Evolutionary conservation across 1,140 invertebrate genomes (phyloP).

Genomic region (Elymnias hypermnestra): DNA sequence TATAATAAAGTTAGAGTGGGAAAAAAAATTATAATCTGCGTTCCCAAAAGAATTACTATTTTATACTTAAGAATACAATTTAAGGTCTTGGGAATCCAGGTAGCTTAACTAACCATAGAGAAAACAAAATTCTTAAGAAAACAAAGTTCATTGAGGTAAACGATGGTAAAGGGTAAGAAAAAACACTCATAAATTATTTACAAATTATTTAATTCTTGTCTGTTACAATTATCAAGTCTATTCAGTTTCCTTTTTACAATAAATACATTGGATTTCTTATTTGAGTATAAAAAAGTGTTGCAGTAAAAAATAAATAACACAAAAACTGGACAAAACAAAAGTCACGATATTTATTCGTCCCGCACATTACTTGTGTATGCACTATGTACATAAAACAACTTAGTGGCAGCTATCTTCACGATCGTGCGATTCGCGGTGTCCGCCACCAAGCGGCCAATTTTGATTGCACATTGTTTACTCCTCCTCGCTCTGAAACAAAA

Average conservation of each 20-base stretch:
- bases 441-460: constrained; percentile 45
- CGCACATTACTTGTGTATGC: constrained; percentile 24
- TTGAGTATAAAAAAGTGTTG: constrained; percentile 70
- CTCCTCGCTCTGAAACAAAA: constrained; percentile 36
- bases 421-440: constrained; percentile 18
- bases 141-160: too few relatives aligned
- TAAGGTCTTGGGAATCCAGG: too few relatives aligned
- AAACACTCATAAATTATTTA: constrained; percentile 37
- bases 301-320: constrained; percentile 58
- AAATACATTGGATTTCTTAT: constrained; percentile 54
- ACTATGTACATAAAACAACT: constrained; percentile 38
- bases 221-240: constrained; percentile 58
- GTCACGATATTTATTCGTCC: constrained; percentile 44
- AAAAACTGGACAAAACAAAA: constrained; percentile 50
- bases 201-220: constrained; percentile 70
- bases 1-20: too few relatives aligned
- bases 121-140: too few relatives aligned
- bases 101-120: too few relatives aligned
- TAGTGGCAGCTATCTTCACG: constrained; percentile 29
- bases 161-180: too few relatives aligned
- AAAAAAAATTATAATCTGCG: too few relatives aligned
- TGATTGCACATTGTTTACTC: constrained; percentile 50
- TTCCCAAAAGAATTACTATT: too few relatives aligned
- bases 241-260: constrained; percentile 67
- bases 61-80: too few relatives aligned